Conservation (phyloP, 2,888 invertebrate species). For the Caenorhabditis zanzibari region DNA sequence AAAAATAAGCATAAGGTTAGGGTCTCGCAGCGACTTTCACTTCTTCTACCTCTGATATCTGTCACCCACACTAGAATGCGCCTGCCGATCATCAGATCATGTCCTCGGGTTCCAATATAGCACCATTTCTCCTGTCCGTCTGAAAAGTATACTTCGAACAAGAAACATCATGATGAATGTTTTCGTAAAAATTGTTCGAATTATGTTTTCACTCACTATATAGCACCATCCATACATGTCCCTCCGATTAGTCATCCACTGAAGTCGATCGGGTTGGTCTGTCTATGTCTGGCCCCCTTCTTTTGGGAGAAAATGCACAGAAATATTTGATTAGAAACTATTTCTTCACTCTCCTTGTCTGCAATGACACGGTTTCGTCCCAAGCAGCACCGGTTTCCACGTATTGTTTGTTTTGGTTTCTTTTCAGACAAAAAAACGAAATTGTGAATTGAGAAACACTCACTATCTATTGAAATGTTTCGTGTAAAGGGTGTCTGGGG, state of each 20-base stretch:
- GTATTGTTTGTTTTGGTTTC: conserved; percentile 42
- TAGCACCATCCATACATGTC: conserved; percentile 21
- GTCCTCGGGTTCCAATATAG: conserved; percentile 9
- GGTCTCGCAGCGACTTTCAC: conserved; percentile 40
- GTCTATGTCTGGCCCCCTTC: conserved; percentile 5
- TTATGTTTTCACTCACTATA: conserved; percentile 18
- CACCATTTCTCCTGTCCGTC: neutral
- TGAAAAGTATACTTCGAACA: neutral
- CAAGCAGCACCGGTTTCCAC: conserved; percentile 58
- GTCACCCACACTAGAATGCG: conserved; percentile 19
- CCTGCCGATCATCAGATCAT: conserved; percentile 15
- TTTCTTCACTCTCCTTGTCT: conserved; percentile 5
- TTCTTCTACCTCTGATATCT: neutral
- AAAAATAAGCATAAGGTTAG: conserved; percentile 74
- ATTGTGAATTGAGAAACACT: conserved; percentile 37
- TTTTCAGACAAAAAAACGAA: conserved; percentile 7
- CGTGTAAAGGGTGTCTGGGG: neutral
- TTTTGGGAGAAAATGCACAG: conserved; percentile 10
- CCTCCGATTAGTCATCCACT: conserved; percentile 32
- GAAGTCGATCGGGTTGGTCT: conserved; percentile 9
- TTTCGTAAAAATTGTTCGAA: neutral
- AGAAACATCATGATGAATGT: neutral
- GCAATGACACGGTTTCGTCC: conserved; percentile 34
- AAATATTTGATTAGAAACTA: conserved; percentile 43
- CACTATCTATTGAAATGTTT: neutral